These are phyloP conservation scores for Harpalus rubripes DNA, from an alignment of 2,888 invertebrate species.

Conservation along the genomic window DNA sequence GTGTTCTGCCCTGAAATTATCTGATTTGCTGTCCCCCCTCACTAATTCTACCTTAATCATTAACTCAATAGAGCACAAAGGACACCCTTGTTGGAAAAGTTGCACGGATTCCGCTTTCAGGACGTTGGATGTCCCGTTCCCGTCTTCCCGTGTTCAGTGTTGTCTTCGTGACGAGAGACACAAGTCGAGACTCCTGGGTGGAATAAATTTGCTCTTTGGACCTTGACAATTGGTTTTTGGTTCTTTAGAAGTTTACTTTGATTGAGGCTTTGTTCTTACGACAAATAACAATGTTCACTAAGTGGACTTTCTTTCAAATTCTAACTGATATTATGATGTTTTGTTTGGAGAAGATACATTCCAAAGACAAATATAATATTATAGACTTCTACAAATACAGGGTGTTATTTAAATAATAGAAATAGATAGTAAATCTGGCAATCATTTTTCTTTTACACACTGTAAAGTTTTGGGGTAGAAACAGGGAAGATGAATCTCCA, in stretches of 20 bases:
- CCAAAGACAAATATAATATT: too few relatives aligned
- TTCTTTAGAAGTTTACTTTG: conserved; percentile 47
- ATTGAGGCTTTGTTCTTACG: conserved; percentile 30
- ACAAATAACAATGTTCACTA: not conserved
- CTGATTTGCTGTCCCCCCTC: not conserved
- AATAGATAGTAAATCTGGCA: too few relatives aligned
- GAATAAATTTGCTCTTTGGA: conserved; percentile 46
- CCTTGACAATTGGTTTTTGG: conserved; percentile 48
- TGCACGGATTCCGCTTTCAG: conserved; percentile 1
- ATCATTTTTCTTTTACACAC: too few relatives aligned
- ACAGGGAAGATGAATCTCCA: too few relatives aligned
- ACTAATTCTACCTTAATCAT: not conserved
- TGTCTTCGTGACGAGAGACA: conserved; percentile 41
- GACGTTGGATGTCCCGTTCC: not conserved
- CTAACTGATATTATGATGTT: not conserved
- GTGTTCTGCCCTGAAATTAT: too few relatives aligned
- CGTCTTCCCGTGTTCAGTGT: not conserved
- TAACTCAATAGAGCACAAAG: conserved; percentile 11
- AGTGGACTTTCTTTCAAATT: not conserved
- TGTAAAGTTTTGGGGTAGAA: too few relatives aligned
- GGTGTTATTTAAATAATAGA: too few relatives aligned
- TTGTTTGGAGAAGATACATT: not conserved
- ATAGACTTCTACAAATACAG: too few relatives aligned
- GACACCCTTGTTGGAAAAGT: conserved; percentile 4
- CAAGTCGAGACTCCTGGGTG: conserved; percentile 20